Base-by-base conservation (phyloP, 1,140 invertebrate genomes). In the Pararge aegeria region DNA sequence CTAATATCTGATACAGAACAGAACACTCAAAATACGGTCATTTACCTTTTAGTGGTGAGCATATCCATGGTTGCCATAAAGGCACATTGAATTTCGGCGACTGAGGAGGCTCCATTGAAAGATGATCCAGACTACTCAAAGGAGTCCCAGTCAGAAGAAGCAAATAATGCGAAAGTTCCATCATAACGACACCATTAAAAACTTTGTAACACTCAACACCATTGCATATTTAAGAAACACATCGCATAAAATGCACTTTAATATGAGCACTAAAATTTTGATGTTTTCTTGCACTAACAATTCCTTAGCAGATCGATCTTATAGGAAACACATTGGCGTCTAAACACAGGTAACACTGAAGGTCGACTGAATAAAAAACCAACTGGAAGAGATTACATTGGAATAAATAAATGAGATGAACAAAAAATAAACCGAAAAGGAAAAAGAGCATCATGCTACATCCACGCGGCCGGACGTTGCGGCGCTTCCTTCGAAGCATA, bases 371-470 rank as follows among this genome's bases (percentile, higher is more conserved):
- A 90, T 89, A 90, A 90, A 90, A 90, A 90, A 87, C 75, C 77
- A 85, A 82, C 75, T 88, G 82, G 87, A 88, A 87, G 83, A 89
- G 86, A 90, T 90, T 90, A 90, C 88, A 90, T 90, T 89, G 88
- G 88, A 90, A 90, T 89, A 90, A 90, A 90, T 90, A 90, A 90
- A 90, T 88, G 86, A 88, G 85, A 89, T 87, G 87, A 90, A 89
- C 86, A 83, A 88, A 87, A 87, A 86, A 83, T 74, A 86, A 89
- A 85, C 78, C 83, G 68, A 80, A 85, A 83, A 83, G 73, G 75
- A 49, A 84, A 86, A 85, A 87, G 84, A 87, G 77, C 76, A 88
- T 80, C 82, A 88, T 72, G 82, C 82, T 79, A 89, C 83, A 89
- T 88, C 81, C 86, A 89, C 83, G 81, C 81, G 86, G 87, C 87